A percentile compares a stretch with the other conserved stretches of the same genome.
These are phyloP conservation scores for Microchirus variegatus DNA, from an alignment of 2,797 vertebrate genomes.

Conservation along the genomic window DNA sequence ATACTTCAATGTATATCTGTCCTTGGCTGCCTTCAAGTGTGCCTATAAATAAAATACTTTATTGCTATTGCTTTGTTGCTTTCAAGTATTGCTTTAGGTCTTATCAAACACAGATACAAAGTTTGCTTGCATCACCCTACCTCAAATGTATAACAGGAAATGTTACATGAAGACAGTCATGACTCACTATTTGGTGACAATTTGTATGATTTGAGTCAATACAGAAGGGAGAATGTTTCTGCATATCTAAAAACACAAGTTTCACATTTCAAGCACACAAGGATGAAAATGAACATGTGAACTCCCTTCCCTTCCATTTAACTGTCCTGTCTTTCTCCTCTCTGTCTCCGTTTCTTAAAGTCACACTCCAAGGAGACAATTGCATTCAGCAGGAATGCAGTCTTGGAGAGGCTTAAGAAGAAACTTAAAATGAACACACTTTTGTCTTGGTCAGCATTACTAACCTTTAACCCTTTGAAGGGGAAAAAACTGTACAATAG, in stretches of 20 bases:
- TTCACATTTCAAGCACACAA: slow-evolving; percentile 1
- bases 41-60: not conserved
- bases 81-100: not conserved
- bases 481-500: slow-evolving; percentile 38
- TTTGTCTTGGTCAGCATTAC: slow-evolving; percentile 43
- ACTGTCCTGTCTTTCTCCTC: not conserved
- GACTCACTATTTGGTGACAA: not conserved
- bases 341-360: slow-evolving; percentile 10
- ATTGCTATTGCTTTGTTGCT: not conserved
- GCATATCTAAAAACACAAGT: slow-evolving; percentile 1
- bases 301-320: slow-evolving; percentile 7
- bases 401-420: slow-evolving; percentile 28
- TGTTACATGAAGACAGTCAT: not conserved
- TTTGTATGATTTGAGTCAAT: not conserved
- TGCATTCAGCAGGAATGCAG: slow-evolving; percentile 42
- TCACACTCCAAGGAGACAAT: slow-evolving; percentile 43
- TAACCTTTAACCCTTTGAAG: slow-evolving; percentile 34
- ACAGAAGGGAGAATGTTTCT: not conserved
- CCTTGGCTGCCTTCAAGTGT: too few species aligned
- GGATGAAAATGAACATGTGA: not conserved
- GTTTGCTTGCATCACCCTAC: not conserved
- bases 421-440: slow-evolving; percentile 17
- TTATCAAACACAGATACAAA: not conserved
- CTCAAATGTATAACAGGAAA: slow-evolving; percentile 28
- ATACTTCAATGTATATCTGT: slow-evolving; percentile 3